A percentile compares a stretch with the other conserved stretches of the same genome.
These are phyloP conservation scores for Ptyas mucosa DNA, from an alignment of 2,113 vertebrate genomes.

Conservation along the genomic window DNA sequence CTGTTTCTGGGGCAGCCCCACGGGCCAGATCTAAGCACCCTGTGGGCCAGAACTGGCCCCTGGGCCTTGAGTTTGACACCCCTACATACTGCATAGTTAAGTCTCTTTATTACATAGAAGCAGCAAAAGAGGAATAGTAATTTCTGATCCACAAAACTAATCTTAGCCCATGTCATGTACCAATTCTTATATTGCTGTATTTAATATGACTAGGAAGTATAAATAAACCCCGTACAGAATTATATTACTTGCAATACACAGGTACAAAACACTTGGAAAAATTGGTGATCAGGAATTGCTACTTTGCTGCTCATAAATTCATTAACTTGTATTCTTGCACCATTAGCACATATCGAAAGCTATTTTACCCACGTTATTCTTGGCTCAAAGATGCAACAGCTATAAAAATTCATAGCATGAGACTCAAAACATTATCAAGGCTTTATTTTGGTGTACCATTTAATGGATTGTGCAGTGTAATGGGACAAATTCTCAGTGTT, in stretches of 20 bases:
- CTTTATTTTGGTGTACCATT: slow-evolving; percentile 66
- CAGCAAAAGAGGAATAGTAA: neutral
- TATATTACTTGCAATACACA: neutral
- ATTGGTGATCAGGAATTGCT: slow-evolving; percentile 67
- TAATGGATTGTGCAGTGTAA: slow-evolving; percentile 70
- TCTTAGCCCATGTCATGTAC: neutral
- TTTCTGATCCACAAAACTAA: neutral
- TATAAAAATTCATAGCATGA: slow-evolving; percentile 74
- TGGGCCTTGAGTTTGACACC: too few species aligned
- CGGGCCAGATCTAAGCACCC: too few species aligned
- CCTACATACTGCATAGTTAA: neutral
- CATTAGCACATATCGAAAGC: slow-evolving; percentile 52
- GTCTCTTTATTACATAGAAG: neutral
- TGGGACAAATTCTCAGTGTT: slow-evolving; percentile 56
- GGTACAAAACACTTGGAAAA: slow-evolving; percentile 62
- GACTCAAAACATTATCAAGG: slow-evolving; percentile 68
- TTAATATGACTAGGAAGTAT: neutral
- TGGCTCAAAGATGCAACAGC: slow-evolving; percentile 70
- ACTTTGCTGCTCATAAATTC: slow-evolving; percentile 64
- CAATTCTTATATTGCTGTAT: neutral
- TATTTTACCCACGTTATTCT: slow-evolving; percentile 71
- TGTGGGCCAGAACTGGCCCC: too few species aligned
- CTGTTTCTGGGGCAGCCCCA: too few species aligned
- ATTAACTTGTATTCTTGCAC: slow-evolving; percentile 65
- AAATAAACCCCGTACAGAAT: neutral